phyloP scores from a whole-genome alignment of 2,113 vertebrate species.

The Sterrhoptilus dennistouni region DNA sequence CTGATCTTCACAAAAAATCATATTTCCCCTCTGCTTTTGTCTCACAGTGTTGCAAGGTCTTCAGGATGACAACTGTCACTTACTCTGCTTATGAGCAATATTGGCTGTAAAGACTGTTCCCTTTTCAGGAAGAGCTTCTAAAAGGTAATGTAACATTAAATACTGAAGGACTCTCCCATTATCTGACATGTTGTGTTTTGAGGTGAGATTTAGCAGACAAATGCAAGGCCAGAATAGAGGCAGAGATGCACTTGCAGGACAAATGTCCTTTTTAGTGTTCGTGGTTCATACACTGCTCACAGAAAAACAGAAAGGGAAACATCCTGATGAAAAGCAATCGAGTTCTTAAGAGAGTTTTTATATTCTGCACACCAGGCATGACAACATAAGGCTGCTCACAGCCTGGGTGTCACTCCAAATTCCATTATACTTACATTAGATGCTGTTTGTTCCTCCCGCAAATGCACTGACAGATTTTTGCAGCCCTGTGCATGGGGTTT shows the following conservation, averaged over 20 bases:
- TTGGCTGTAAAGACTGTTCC: not conserved
- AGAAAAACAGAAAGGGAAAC: conserved; percentile 14
- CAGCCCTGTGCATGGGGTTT: not conserved
- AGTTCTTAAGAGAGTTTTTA: conserved; percentile 51
- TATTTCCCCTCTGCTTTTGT: not conserved
- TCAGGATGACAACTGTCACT: not conserved
- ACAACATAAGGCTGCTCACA: conserved; percentile 68
- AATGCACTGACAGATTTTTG: conserved; percentile 66
- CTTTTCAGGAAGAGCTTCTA: not conserved
- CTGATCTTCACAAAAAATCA: not conserved
- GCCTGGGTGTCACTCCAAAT: conserved; percentile 68
- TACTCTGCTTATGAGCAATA: not conserved
- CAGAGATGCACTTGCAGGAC: not conserved
- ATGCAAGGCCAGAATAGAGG: not conserved
- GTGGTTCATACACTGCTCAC: not conserved
- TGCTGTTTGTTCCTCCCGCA: conserved; percentile 67
- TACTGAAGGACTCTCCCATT: not conserved
- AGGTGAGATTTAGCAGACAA: not conserved
- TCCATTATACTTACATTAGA: conserved; percentile 72
- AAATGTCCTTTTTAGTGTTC: not conserved
- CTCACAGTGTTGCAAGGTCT: not conserved
- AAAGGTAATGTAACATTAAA: not conserved
- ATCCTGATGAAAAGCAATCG: conserved; percentile 37
- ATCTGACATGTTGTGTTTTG: not conserved
- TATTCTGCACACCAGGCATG: conserved; percentile 61